A percentile compares a stretch with the other conserved stretches of the same genome.
These are phyloP conservation scores for Xylocampa areola DNA, from an alignment of 2,888 invertebrate species.

Conservation along the genomic window DNA sequence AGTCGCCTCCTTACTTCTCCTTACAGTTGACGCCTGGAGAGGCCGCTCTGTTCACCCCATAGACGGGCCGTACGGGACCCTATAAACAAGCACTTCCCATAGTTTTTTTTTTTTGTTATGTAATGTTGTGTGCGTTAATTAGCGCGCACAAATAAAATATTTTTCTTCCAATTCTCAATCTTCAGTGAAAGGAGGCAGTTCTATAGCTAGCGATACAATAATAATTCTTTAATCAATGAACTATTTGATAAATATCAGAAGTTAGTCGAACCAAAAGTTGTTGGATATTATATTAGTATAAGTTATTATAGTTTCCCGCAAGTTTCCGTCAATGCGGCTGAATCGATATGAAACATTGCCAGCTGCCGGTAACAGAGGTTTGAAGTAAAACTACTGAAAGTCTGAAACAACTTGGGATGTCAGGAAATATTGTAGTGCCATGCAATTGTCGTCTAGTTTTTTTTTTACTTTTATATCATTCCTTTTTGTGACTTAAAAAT, in stretches of 20 bases:
- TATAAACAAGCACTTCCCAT: no score
- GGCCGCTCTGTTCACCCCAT: no score
- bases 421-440: not conserved
- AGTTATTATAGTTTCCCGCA: slow-evolving; percentile 1
- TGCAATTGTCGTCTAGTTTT: no score
- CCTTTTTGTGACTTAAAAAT: no score
- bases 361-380: not conserved
- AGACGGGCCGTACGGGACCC: no score
- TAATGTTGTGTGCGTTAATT: no score
- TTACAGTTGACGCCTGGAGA: no score
- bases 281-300: slow-evolving; percentile 1
- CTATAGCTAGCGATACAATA: not conserved
- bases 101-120: no score
- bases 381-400: not conserved
- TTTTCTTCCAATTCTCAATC: no score
- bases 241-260: slow-evolving; percentile 6
- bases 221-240: not conserved
- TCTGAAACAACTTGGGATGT: not conserved
- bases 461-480: no score
- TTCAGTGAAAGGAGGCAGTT: no score
- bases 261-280: slow-evolving; percentile 1
- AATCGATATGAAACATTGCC: slow-evolving; percentile 1
- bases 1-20: no score
- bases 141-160: not conserved
- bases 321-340: not conserved